A percentile compares a stretch with the other conserved stretches of the same genome.
phyloP scores from a whole-genome alignment of 2,797 vertebrate genomes.

The Danio kyathit region DNA sequence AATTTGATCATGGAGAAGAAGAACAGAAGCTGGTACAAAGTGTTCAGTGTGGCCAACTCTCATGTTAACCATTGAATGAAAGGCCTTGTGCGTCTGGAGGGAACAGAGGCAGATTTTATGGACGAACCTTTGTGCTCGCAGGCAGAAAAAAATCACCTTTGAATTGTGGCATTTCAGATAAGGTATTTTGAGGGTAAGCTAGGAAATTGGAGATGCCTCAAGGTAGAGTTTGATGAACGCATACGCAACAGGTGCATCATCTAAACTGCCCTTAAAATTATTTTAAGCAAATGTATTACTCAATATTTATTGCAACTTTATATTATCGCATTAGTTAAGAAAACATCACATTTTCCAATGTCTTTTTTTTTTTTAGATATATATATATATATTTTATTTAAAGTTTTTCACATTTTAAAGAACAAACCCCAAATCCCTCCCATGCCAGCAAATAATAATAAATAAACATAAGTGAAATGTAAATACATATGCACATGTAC shows the following conservation, averaged over 20 bases:
- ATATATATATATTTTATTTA: no score
- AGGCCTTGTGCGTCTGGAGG: constrained; percentile 31
- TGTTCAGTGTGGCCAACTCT: constrained; percentile 26
- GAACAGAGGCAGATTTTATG: neutral
- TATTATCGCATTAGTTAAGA: neutral
- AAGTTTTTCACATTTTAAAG: no score
- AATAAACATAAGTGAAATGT: no score
- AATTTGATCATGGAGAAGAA: constrained; percentile 63
- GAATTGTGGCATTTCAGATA: constrained; percentile 34
- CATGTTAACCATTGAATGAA: constrained; percentile 28
- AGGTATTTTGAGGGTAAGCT: neutral
- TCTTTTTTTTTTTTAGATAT: no score
- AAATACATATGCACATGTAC: no score
- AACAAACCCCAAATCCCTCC: no score
- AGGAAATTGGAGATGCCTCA: neutral
- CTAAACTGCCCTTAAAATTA: neutral
- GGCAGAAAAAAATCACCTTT: constrained; percentile 32
- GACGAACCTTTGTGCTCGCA: neutral
- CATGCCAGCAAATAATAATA: no score
- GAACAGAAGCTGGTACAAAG: constrained; percentile 49
- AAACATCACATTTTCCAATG: neutral
- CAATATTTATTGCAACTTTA: neutral
- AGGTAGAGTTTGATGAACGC: neutral
- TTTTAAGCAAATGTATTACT: neutral
- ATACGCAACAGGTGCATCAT: constrained; percentile 12